Percentiles rank a stretch among this genome's conserved stretches.
Conservation (phyloP, 2,797 vertebrate species). For the Microctenopoma stevenorrisi region DNA sequence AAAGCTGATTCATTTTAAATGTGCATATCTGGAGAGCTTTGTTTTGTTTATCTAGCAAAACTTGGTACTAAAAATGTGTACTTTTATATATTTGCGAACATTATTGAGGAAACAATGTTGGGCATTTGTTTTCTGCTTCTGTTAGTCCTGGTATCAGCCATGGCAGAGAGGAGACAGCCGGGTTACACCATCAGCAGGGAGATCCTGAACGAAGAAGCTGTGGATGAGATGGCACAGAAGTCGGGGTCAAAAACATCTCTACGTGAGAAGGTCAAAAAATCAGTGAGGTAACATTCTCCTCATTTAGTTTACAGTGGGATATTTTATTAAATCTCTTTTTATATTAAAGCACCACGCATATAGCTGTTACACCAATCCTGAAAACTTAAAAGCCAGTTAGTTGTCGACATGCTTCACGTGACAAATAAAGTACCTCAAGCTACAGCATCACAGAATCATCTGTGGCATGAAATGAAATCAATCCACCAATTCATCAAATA, state of each 20-base stretch:
- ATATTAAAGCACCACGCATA: background rate
- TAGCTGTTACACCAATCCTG: too few relatives aligned
- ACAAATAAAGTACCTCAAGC: too few relatives aligned
- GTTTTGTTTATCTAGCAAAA: too few relatives aligned
- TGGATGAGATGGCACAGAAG: constrained; percentile 77
- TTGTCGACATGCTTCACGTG: too few relatives aligned
- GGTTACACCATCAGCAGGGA: constrained; percentile 73
- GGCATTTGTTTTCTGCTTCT: background rate
- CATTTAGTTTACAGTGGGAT: background rate
- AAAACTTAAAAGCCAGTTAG: too few relatives aligned
- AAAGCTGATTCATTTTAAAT: too few relatives aligned
- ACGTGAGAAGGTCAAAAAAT: constrained; percentile 70
- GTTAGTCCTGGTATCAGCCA: constrained; percentile 24
- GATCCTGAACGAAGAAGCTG: constrained; percentile 75
- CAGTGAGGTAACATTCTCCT: constrained; percentile 66
- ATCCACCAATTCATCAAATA: too few relatives aligned
- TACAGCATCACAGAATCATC: too few relatives aligned
- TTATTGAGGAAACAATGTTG: background rate
- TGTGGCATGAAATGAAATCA: too few relatives aligned
- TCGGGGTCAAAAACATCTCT: constrained; percentile 54
- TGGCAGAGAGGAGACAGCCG: constrained; percentile 54
- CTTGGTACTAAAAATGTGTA: too few relatives aligned
- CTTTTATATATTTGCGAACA: background rate
- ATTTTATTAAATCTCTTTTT: background rate
- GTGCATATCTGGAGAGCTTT: too few relatives aligned